These are phyloP conservation scores for Mormyrus proboscirostris DNA, from an alignment of 2,797 vertebrate species.

Conservation along the genomic window DNA sequence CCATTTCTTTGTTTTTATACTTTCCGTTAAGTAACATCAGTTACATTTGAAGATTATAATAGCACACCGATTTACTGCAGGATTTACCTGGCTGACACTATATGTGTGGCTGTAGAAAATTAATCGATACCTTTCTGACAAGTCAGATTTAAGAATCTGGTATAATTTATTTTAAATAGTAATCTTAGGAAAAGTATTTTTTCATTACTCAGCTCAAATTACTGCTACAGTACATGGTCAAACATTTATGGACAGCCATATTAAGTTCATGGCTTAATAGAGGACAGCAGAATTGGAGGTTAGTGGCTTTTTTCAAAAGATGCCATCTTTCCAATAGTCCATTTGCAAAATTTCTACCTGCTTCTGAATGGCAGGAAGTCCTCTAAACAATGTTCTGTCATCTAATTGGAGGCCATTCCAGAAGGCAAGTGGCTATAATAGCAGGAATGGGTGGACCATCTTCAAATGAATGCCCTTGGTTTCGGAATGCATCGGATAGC, in stretches of 20 bases:
- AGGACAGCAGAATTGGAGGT: neutral
- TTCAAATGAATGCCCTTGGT: neutral
- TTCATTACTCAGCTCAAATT: neutral
- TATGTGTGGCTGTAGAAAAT: neutral
- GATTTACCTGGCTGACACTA: neutral
- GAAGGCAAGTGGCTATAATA: neutral
- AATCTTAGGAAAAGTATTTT: neutral
- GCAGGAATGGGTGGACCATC: neutral
- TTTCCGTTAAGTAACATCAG: neutral
- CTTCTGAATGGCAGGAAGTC: neutral
- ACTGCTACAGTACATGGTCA: neutral
- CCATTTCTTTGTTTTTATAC: neutral
- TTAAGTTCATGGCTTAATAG: neutral
- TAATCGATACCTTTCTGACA: neutral
- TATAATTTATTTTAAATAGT: neutral
- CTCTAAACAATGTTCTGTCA: neutral
- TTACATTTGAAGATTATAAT: neutral
- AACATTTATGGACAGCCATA: neutral
- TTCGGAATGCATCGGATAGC: neutral
- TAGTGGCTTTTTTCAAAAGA: neutral
- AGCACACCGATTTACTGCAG: neutral
- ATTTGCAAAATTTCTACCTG: neutral
- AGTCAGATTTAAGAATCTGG: neutral
- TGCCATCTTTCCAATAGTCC: neutral
- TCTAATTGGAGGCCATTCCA: neutral